Percentiles rank a stretch among this genome's conserved stretches.
Conservation (phyloP, 2,113 vertebrate genomes). For the Apistogramma diplotaenia region DNA sequence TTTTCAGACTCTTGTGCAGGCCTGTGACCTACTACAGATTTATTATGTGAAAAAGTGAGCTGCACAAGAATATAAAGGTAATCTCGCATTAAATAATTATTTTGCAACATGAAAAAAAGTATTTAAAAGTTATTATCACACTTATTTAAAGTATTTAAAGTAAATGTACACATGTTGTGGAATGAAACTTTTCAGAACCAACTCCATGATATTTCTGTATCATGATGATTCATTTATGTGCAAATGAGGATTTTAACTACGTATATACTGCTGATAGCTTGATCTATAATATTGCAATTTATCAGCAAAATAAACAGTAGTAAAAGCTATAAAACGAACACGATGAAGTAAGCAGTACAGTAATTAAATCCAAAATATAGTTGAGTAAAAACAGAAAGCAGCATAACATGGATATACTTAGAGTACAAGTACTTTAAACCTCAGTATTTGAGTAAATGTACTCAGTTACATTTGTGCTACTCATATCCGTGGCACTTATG, state of each 20-base stretch:
- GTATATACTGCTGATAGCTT: neutral
- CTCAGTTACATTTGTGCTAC: too few relatives aligned
- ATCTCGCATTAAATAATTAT: neutral
- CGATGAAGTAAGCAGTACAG: too few relatives aligned
- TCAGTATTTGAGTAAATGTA: neutral
- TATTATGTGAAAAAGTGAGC: accelerated
- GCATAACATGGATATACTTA: neutral
- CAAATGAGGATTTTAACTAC: neutral
- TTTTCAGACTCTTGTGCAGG: neutral
- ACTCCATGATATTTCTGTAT: neutral
- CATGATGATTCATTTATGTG: neutral
- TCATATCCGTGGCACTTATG: neutral
- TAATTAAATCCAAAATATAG: neutral
- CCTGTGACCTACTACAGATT: neutral
- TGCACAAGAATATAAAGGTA: neutral
- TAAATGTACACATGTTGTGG: neutral
- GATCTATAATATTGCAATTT: neutral
- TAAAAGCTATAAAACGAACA: neutral
- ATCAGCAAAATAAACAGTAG: neutral
- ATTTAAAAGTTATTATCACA: neutral
- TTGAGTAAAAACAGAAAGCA: neutral
- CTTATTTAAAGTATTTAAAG: too few relatives aligned
- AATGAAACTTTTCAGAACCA: neutral
- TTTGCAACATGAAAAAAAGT: too few relatives aligned
- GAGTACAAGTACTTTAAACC: neutral